Conservation (phyloP, 2,113 vertebrate species). For the Hypomesus transpacificus region DNA sequence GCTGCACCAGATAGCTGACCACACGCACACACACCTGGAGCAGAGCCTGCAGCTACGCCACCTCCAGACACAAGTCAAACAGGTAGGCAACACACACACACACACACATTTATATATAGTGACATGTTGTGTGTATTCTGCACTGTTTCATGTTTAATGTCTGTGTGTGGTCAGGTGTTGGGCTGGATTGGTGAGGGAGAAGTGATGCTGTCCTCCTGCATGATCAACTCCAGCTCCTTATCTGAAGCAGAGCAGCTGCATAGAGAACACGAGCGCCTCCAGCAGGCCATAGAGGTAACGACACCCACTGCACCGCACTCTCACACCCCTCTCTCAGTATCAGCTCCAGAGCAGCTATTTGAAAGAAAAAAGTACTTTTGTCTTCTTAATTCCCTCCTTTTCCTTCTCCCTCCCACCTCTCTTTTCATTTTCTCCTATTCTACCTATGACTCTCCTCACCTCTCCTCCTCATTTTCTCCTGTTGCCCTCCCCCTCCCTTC, state of each 20-base stretch:
- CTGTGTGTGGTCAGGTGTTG: constrained; percentile 78
- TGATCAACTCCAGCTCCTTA: constrained; percentile 92
- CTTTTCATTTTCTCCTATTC: too few relatives aligned
- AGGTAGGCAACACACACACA: constrained; percentile 9
- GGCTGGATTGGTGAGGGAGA: constrained; percentile 98
- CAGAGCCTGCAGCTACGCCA: constrained; percentile 68
- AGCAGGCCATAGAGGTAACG: constrained; percentile 95
- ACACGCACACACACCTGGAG: constrained; percentile 67
- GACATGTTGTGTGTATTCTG: constrained; percentile 5
- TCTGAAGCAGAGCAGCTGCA: constrained; percentile 97
- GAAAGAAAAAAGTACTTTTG: too few relatives aligned
- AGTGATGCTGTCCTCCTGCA: constrained; percentile 92
- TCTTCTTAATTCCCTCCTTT: background rate
- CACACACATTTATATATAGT: background rate
- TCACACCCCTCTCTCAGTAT: background rate
- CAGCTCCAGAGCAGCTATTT: too few relatives aligned
- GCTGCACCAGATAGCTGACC: constrained; percentile 66
- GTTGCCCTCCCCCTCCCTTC: too few relatives aligned
- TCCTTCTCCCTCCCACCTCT: too few relatives aligned
- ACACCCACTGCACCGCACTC: constrained; percentile 10
- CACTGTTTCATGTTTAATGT: constrained; percentile 10
- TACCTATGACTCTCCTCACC: too few relatives aligned
- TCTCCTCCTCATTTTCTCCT: too few relatives aligned
- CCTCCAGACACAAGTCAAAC: constrained; percentile 61
- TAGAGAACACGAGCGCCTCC: constrained; percentile 96